phyloP scores from a whole-genome alignment of 2,113 vertebrate genomes.

The Microtus montanus region DNA sequence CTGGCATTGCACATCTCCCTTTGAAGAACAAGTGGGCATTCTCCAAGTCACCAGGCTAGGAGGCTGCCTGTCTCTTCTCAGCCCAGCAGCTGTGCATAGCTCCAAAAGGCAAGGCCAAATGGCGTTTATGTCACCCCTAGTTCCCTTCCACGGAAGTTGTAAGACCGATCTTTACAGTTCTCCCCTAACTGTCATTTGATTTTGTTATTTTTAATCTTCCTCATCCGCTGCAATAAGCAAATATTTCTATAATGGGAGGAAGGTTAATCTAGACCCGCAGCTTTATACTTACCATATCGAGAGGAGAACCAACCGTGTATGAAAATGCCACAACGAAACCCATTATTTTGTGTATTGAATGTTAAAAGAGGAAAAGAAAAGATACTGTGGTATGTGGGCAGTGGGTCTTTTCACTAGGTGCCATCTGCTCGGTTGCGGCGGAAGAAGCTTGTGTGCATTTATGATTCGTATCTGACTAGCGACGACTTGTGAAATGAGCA shows the following conservation, averaged over 20 bases:
- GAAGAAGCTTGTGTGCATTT: too few relatives aligned
- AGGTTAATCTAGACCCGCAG: background rate
- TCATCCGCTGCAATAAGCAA: constrained; percentile 39
- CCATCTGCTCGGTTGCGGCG: background rate
- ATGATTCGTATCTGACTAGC: too few relatives aligned
- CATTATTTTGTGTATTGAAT: background rate
- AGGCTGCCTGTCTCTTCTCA: constrained; percentile 57
- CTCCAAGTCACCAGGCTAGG: constrained; percentile 65
- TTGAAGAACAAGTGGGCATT: constrained; percentile 79
- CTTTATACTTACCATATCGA: background rate
- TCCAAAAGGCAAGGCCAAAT: constrained; percentile 33
- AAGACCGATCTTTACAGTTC: constrained; percentile 33
- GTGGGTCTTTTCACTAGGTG: background rate
- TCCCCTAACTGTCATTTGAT: constrained; percentile 26
- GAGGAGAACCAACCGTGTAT: background rate
- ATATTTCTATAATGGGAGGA: constrained; percentile 15
- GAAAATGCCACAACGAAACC: background rate
- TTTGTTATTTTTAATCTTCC: constrained; percentile 42
- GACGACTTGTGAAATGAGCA: background rate
- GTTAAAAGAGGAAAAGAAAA: background rate
- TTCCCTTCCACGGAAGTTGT: constrained; percentile 43
- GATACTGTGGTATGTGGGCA: background rate
- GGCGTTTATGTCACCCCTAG: constrained; percentile 58
- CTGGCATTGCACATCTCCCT: constrained; percentile 56
- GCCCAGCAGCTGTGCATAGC: background rate